Evolutionary conservation across 1,140 invertebrate genomes (phyloP).

Genomic region (Leptonema lineaticorne): DNA sequence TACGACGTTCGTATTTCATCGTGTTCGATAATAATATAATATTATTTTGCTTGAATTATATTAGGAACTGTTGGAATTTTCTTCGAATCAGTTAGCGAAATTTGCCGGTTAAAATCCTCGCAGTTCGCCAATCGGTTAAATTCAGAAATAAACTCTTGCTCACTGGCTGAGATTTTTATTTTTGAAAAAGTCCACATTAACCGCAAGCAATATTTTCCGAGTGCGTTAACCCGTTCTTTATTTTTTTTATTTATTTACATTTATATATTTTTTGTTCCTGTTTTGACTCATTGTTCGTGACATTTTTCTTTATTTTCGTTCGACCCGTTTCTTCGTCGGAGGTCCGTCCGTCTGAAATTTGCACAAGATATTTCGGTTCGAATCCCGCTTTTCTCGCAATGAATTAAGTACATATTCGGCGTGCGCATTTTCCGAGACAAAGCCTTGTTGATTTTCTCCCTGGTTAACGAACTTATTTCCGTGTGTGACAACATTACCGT

Average conservation of each 20-base stretch:
- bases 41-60: too few relatives aligned
- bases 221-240: conserved; percentile 8
- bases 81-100: background rate
- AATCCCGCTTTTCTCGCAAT: too few relatives aligned
- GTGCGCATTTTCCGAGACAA: too few relatives aligned
- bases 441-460: too few relatives aligned
- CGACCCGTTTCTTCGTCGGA: too few relatives aligned
- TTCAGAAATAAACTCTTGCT: conserved; percentile 2
- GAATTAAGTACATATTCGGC: too few relatives aligned
- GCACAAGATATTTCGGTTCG: too few relatives aligned
- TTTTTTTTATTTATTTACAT: too few relatives aligned
- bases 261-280: too few relatives aligned
- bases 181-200: background rate
- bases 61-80: background rate
- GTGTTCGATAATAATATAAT: background rate
- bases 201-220: background rate
- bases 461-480: too few relatives aligned
- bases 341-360: too few relatives aligned
- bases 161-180: background rate
- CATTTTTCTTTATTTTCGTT: background rate
- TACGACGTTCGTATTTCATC: background rate
- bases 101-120: background rate
- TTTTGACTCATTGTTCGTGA: background rate
- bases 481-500: too few relatives aligned
- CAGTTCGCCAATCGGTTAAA: background rate